These are phyloP conservation scores for Aleadryas rufinucha DNA, from an alignment of 2,113 vertebrate species.

Conservation along the genomic window DNA sequence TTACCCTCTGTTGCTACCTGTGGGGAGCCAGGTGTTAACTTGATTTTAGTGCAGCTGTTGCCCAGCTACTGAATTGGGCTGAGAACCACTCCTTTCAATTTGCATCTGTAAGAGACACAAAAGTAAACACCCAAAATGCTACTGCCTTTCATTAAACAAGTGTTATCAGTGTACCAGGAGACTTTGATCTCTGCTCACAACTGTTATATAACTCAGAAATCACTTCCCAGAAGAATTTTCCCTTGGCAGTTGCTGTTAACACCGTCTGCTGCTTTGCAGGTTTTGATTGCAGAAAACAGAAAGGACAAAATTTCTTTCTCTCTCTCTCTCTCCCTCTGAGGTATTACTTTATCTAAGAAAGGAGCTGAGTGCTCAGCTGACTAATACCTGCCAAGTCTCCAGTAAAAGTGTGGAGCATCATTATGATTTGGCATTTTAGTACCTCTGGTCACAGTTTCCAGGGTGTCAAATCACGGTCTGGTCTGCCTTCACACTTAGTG, in stretches of 20 bases:
- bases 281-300: background rate
- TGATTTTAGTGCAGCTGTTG: background rate
- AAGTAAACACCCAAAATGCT: background rate
- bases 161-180: background rate
- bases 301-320: background rate
- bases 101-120: background rate
- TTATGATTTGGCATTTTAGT: background rate
- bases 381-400: background rate
- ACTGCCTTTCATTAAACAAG: slow-evolving; percentile 4
- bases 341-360: background rate
- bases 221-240: slow-evolving; percentile 1
- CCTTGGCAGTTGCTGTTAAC: background rate
- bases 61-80: background rate
- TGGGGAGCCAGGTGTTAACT: background rate
- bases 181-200: background rate
- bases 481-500: background rate
- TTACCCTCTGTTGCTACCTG: background rate
- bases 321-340: background rate
- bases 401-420: background rate
- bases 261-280: background rate
- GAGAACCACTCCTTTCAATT: background rate
- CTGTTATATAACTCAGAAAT: background rate
- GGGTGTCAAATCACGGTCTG: background rate
- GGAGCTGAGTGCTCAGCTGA: background rate
- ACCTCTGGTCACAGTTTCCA: background rate